Conservation (phyloP, 1,140 invertebrate species). For the Neoseiulus cucumeris region DNA sequence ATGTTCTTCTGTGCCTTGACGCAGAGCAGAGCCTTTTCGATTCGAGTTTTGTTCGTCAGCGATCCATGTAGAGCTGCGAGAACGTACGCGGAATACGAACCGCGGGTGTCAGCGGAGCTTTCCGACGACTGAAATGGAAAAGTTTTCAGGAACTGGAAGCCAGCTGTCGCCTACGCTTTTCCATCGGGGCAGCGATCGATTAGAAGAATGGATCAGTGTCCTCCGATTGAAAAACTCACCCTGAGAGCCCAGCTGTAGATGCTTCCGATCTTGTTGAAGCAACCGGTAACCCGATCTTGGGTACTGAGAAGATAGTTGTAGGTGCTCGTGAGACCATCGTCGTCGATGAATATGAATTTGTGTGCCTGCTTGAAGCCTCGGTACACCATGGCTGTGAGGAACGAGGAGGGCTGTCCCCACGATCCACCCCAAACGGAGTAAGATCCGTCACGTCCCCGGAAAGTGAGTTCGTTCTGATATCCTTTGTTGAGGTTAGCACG, state of each 20-base stretch:
- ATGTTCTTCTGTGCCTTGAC: constrained; percentile 6
- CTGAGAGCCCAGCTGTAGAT: constrained; percentile 13
- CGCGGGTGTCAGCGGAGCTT: constrained; percentile 25
- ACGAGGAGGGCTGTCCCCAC: constrained; percentile 46
- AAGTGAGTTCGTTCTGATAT: constrained; percentile 51
- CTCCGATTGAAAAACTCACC: not conserved
- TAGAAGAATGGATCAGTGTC: not conserved
- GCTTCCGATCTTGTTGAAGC: constrained; percentile 15
- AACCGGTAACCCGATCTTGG: constrained; percentile 12
- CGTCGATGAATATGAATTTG: constrained; percentile 43
- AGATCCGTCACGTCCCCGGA: constrained; percentile 47
- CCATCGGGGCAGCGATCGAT: not conserved
- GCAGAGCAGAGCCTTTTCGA: not conserved
- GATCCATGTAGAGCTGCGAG: constrained; percentile 32
- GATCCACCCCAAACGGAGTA: constrained; percentile 54
- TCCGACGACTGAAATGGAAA: constrained; percentile 28
- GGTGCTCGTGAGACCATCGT: constrained; percentile 26
- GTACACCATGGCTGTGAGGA: constrained; percentile 61
- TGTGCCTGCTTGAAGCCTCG: constrained; percentile 45
- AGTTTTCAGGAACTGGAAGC: constrained; percentile 27
- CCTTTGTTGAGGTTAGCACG: constrained; percentile 45
- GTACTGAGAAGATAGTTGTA: constrained; percentile 31
- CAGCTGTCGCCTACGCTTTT: too few relatives aligned
- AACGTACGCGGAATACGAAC: constrained; percentile 44
- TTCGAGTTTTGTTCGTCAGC: not conserved